Conservation (phyloP, 2,113 vertebrate species). For the Struthio camelus region DNA sequence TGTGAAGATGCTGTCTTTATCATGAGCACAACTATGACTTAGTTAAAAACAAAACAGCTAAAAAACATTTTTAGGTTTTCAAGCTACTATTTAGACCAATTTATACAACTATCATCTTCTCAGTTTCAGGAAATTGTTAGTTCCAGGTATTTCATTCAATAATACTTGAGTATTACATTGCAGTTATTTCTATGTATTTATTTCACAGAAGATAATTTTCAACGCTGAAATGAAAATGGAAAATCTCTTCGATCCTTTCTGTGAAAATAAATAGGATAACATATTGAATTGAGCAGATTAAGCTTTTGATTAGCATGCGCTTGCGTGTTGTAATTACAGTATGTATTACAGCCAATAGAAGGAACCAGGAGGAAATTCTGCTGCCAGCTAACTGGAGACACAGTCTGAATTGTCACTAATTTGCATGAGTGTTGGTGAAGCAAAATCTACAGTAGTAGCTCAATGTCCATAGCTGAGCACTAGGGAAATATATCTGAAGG, state of each 20-base stretch:
- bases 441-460: not conserved
- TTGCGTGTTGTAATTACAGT: not conserved
- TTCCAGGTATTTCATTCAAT: not conserved
- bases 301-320: not conserved
- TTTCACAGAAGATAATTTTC: not conserved
- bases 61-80: not conserved
- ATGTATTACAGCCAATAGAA: not conserved
- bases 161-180: not conserved
- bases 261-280: not conserved
- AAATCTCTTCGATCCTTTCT: not conserved
- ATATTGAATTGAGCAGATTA: not conserved
- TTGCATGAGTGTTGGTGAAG: not conserved
- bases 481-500: not conserved
- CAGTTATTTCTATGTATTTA: not conserved
- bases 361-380: not conserved
- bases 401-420: not conserved
- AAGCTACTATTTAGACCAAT: not conserved
- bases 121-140: not conserved
- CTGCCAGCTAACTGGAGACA: not conserved
- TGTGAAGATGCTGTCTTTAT: not conserved
- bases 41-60: not conserved
- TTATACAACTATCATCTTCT: not conserved
- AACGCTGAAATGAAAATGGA: not conserved
- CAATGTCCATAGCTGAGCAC: not conserved
- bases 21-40: not conserved